Evolutionary conservation across 1,140 invertebrate species (phyloP).

Genomic region (Riptortus pedestris): DNA sequence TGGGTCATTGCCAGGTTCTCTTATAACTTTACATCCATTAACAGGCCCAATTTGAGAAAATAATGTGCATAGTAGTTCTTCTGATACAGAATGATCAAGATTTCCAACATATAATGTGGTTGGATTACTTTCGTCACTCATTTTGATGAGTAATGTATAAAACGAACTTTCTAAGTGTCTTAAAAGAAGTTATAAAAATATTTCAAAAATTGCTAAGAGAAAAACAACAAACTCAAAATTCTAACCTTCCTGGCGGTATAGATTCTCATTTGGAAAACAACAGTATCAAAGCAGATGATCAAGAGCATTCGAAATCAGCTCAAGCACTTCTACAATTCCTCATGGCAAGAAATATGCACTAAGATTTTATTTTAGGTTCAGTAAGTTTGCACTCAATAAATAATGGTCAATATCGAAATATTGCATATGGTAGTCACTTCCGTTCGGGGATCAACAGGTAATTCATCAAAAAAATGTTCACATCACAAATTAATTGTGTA

Average conservation of each 20-base stretch:
- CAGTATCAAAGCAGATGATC: not conserved
- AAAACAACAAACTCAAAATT: not conserved
- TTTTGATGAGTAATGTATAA: conserved; percentile 25
- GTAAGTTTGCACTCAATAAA: not conserved
- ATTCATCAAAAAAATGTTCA: not conserved
- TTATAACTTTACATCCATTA: conserved; percentile 96
- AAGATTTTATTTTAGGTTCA: not conserved
- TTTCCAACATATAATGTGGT: conserved; percentile 94
- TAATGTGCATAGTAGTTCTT: conserved; percentile 84
- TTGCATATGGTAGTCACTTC: not conserved
- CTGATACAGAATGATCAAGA: conserved; percentile 82
- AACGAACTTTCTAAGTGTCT: not conserved
- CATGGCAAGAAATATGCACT: too few species aligned
- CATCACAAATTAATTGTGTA: not conserved
- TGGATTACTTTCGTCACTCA: conserved; percentile 71
- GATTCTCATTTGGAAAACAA: not conserved
- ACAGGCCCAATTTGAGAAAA: conserved; percentile 93
- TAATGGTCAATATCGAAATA: not conserved
- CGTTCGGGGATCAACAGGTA: not conserved
- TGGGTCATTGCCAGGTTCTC: conserved; percentile 91
- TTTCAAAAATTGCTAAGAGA: not conserved
- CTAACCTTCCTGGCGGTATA: not conserved
- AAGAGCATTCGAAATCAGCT: too few species aligned
- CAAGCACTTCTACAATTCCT: too few species aligned
- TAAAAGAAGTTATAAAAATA: not conserved